These are phyloP conservation scores for Arctia plantaginis DNA, from an alignment of 2,888 invertebrate genomes.

Conservation along the genomic window DNA sequence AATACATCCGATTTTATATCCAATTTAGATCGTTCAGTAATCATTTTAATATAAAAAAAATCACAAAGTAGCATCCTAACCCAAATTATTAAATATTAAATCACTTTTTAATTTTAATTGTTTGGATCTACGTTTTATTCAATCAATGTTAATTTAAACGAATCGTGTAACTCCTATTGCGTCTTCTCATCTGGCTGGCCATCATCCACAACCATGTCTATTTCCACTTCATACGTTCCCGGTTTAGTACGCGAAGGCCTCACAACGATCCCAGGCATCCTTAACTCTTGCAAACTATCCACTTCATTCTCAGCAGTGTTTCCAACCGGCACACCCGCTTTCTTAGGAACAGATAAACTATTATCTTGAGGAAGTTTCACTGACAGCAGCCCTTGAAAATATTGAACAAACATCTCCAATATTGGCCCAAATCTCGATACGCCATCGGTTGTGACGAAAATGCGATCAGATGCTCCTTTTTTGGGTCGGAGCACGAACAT, in stretches of 20 bases:
- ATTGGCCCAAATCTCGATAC: slow-evolving; percentile 89
- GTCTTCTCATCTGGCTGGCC: slow-evolving; percentile 72
- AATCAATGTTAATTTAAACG: neutral
- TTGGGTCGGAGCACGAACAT: slow-evolving; percentile 78
- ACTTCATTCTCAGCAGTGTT: slow-evolving; percentile 82
- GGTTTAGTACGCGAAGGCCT: slow-evolving; percentile 75
- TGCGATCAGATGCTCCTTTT: slow-evolving; percentile 69
- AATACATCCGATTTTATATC: neutral
- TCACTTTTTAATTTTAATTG: neutral
- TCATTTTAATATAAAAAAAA: neutral
- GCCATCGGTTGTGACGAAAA: slow-evolving; percentile 73
- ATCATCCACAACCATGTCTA: slow-evolving; percentile 78
- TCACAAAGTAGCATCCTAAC: neutral
- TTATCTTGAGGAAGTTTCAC: slow-evolving; percentile 87
- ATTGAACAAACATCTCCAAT: slow-evolving; percentile 89
- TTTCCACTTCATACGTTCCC: slow-evolving; percentile 78
- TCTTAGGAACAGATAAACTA: slow-evolving; percentile 59
- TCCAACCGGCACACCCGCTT: slow-evolving; percentile 54
- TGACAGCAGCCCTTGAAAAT: slow-evolving; percentile 90
- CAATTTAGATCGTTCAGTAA: neutral
- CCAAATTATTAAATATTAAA: neutral
- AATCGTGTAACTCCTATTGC: slow-evolving; percentile 18
- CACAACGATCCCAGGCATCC: slow-evolving; percentile 75
- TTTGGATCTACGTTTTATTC: neutral
- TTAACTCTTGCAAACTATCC: slow-evolving; percentile 77